A percentile compares a stretch with the other conserved stretches of the same genome.
Conservation (phyloP, 2,113 vertebrate genomes). For the Nanorana parkeri region DNA sequence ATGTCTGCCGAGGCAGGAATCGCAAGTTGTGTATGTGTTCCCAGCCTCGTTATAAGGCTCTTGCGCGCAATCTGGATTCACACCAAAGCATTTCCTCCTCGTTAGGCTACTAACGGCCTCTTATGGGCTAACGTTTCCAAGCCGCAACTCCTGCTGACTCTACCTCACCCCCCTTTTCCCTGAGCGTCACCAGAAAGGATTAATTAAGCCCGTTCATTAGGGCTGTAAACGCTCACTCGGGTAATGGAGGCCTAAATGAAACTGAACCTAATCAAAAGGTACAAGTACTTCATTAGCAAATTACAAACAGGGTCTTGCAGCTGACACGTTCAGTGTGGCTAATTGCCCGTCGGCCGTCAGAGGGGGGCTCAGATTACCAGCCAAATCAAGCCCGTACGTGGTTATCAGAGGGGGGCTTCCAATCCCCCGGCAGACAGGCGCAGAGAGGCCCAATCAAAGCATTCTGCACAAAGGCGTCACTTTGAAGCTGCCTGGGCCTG, state of each 20-base stretch:
- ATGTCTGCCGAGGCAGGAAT: slow-evolving; percentile 9
- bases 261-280: slow-evolving; percentile 89
- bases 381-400: slow-evolving; percentile 74
- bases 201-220: slow-evolving; percentile 82
- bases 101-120: slow-evolving; percentile 49
- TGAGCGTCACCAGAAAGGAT: slow-evolving; percentile 51
- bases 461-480: slow-evolving; percentile 74
- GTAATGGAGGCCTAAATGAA: slow-evolving; percentile 86
- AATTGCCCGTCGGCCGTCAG: slow-evolving; percentile 80
- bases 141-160: slow-evolving; percentile 48
- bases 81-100: slow-evolving; percentile 50
- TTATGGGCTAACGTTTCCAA: slow-evolving; percentile 47
- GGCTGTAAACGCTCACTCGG: slow-evolving; percentile 81
- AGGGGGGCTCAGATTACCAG: slow-evolving; percentile 73
- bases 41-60: slow-evolving; percentile 28
- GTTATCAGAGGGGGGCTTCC: slow-evolving; percentile 81
- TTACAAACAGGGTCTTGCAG: slow-evolving; percentile 89
- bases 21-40: slow-evolving; percentile 31
- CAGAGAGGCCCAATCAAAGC: slow-evolving; percentile 82
- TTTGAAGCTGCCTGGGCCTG: slow-evolving; percentile 79
- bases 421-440: slow-evolving; percentile 69
- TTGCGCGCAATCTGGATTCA: slow-evolving; percentile 27
- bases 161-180: slow-evolving; percentile 27
- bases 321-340: slow-evolving; percentile 87
- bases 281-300: slow-evolving; percentile 97